phyloP scores from a whole-genome alignment of 2,888 invertebrate genomes.

The Xanthostigma xanthostigma region DNA sequence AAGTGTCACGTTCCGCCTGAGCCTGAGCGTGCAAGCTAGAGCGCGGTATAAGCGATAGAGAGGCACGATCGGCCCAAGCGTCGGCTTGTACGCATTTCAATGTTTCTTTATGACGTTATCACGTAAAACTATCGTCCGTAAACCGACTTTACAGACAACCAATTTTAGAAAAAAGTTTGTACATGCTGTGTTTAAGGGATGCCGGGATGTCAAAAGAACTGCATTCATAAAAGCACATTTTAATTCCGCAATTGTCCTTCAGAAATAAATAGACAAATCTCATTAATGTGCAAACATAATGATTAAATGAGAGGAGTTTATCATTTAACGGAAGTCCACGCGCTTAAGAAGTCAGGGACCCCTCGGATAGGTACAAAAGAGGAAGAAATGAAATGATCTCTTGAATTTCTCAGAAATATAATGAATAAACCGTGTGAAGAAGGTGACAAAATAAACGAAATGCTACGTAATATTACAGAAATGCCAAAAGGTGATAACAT shows the following conservation, averaged over 20 bases:
- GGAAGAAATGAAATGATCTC: background rate
- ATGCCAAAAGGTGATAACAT: slow-evolving; percentile 22
- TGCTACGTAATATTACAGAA: slow-evolving; percentile 20
- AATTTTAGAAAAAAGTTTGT: too few relatives aligned
- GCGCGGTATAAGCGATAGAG: too few relatives aligned
- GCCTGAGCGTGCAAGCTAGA: too few relatives aligned
- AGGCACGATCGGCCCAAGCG: too few relatives aligned
- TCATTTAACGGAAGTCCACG: slow-evolving; percentile 23
- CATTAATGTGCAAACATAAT: slow-evolving; percentile 14
- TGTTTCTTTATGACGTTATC: too few relatives aligned
- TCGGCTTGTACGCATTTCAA: too few relatives aligned
- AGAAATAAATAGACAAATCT: slow-evolving; percentile 19
- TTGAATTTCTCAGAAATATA: background rate
- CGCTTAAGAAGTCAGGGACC: slow-evolving; percentile 20
- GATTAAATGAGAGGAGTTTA: slow-evolving; percentile 21
- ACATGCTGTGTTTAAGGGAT: too few relatives aligned
- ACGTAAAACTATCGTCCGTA: too few relatives aligned
- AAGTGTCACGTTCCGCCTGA: too few relatives aligned
- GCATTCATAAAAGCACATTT: background rate
- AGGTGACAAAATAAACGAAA: slow-evolving; percentile 14
- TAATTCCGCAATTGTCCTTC: slow-evolving; percentile 4
- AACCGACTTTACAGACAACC: too few relatives aligned
- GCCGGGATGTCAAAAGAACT: too few relatives aligned
- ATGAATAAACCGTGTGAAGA: background rate
- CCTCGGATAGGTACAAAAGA: slow-evolving; percentile 16